A percentile compares a stretch with the other conserved stretches of the same genome.
Evolutionary conservation across 2,797 vertebrate genomes (phyloP).

Genomic region (Sebastolobus altivelis): DNA sequence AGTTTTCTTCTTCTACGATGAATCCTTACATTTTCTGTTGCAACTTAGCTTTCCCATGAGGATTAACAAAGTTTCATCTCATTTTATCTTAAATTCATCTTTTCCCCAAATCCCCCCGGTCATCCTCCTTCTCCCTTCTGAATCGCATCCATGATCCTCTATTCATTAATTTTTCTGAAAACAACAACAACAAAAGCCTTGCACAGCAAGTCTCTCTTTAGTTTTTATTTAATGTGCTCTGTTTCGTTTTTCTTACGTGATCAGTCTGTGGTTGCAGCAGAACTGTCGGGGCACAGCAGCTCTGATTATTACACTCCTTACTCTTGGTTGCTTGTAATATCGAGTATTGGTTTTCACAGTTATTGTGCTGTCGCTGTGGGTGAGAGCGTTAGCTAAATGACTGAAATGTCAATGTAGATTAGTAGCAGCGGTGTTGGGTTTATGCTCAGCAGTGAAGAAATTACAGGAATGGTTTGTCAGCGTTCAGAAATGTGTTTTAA

Average conservation of each 20-base stretch:
- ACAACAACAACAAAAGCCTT: slow-evolving; percentile 12
- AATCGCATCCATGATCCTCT: slow-evolving; percentile 15
- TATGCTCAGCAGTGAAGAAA: slow-evolving; percentile 36
- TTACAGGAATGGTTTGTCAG: slow-evolving; percentile 30
- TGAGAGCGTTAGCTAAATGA: slow-evolving; percentile 52
- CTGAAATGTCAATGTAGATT: slow-evolving; percentile 57
- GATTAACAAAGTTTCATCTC: slow-evolving; percentile 20
- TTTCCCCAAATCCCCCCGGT: not conserved
- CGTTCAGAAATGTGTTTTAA: slow-evolving; percentile 43
- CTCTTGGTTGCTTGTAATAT: slow-evolving; percentile 51
- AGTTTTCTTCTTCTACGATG: not conserved
- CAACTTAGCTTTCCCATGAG: not conserved
- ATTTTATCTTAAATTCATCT: slow-evolving; percentile 31
- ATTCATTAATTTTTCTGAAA: slow-evolving; percentile 15
- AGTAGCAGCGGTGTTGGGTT: slow-evolving; percentile 30
- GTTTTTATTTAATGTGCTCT: slow-evolving; percentile 15
- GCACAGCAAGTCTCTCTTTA: not conserved
- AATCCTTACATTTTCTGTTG: not conserved
- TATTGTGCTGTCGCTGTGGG: slow-evolving; percentile 54
- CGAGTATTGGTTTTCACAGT: slow-evolving; percentile 46
- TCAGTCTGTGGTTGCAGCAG: slow-evolving; percentile 32
- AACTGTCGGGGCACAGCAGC: slow-evolving; percentile 28
- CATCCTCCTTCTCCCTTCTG: slow-evolving; percentile 1
- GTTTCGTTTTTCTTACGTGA: slow-evolving; percentile 5
- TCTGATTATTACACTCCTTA: slow-evolving; percentile 50